These are phyloP conservation scores for Drosophila neotestacea DNA, from an alignment of 2,888 invertebrate species.

Conservation along the genomic window DNA sequence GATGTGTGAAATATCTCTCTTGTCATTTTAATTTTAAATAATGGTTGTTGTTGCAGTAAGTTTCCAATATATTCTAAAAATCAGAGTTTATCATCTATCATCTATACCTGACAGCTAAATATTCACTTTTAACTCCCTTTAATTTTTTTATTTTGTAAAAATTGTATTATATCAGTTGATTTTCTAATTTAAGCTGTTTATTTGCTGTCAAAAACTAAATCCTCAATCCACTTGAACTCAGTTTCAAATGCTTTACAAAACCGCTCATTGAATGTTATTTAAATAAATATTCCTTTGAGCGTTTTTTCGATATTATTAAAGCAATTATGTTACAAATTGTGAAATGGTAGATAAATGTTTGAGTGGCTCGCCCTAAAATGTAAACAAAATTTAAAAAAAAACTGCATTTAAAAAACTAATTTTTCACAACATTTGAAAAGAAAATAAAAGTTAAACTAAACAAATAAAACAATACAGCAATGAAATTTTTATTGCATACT, in stretches of 20 bases:
- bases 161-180: not conserved
- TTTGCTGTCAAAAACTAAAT: not conserved
- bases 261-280: not conserved
- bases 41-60: no score
- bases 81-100: no score
- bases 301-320: not conserved
- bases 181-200: not conserved
- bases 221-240: not conserved
- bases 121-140: no score
- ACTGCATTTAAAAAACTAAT: not conserved
- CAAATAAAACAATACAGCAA: not conserved
- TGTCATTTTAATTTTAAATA: no score
- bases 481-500: constrained; percentile 35
- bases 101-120: no score
- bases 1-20: no score
- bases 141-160: no score
- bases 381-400: not conserved
- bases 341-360: not conserved
- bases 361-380: not conserved
- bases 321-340: not conserved
- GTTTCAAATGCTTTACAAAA: not conserved
- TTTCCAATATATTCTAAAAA: no score
- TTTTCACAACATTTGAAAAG: not conserved
- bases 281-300: not conserved
- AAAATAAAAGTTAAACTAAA: constrained; percentile 4